phyloP scores from a whole-genome alignment of 2,797 vertebrate species.

The Helicolenus hilgendorfi region DNA sequence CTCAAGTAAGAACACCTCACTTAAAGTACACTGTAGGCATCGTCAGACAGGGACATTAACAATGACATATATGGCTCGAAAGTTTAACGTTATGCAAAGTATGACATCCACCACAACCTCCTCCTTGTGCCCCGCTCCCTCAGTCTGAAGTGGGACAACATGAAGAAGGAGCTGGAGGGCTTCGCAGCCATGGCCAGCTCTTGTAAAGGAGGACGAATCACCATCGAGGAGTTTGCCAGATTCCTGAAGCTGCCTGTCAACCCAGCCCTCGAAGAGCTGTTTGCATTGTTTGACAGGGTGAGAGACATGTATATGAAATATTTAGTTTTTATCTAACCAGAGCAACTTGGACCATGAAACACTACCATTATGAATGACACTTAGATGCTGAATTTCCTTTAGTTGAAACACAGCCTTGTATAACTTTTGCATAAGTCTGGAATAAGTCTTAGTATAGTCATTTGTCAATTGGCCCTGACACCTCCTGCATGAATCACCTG shows the following conservation, averaged over 20 bases:
- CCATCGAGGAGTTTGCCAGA: conserved; percentile 94
- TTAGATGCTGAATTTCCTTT: not conserved
- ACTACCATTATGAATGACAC: not conserved
- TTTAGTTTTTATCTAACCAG: not conserved
- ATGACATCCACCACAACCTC: not conserved
- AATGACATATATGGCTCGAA: not conserved
- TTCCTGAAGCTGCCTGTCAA: conserved; percentile 95
- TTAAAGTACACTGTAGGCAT: not conserved
- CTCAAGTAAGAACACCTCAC: conserved; percentile 90
- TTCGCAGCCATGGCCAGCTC: conserved; percentile 94
- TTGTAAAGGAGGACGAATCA: conserved; percentile 96
- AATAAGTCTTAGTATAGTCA: not conserved
- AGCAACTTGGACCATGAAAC: not conserved
- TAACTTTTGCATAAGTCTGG: not conserved
- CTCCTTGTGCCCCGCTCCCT: conserved; percentile 12
- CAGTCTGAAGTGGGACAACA: conserved; percentile 96
- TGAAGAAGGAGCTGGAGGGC: conserved; percentile 94
- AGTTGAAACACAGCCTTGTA: too few relatives aligned
- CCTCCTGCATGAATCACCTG: not conserved
- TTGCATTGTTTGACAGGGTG: conserved; percentile 97
- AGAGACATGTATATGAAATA: conserved; percentile 57
- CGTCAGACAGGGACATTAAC: not conserved
- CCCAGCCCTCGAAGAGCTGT: conserved; percentile 93
- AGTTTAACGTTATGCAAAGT: not conserved
- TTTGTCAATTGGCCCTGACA: not conserved